These are phyloP conservation scores for Drosophila vallismaia DNA, from an alignment of 2,888 invertebrate genomes.

Conservation along the genomic window DNA sequence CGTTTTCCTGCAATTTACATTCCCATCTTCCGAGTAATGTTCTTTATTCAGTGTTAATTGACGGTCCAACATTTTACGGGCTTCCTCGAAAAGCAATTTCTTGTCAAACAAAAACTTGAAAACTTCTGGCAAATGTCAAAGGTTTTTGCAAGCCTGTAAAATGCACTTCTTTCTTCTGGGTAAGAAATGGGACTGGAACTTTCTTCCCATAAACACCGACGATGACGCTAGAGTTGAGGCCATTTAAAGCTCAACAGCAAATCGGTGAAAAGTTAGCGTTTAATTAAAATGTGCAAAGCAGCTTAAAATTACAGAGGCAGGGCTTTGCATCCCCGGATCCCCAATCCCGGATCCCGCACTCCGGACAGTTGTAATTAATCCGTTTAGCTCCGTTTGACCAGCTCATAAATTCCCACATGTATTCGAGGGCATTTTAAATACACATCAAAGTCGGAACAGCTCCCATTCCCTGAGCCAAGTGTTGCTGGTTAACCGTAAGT, in stretches of 20 bases:
- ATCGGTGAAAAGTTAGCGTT: conserved; percentile 34
- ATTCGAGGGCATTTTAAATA: conserved; percentile 58
- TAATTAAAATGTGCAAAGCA: conserved; percentile 69
- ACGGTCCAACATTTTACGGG: conserved; percentile 19
- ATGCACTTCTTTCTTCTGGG: conserved; percentile 49
- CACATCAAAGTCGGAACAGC: conserved; percentile 66
- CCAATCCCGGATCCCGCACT: neutral
- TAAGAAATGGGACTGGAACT: conserved; percentile 20
- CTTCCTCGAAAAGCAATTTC: conserved; percentile 54
- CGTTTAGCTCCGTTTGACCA: conserved; percentile 61
- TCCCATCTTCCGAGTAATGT: conserved; percentile 10
- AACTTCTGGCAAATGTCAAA: conserved; percentile 59
- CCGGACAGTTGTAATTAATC: conserved; percentile 66
- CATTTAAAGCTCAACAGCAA: conserved; percentile 26
- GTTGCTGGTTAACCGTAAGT: conserved; percentile 81
- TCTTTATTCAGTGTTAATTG: conserved; percentile 42
- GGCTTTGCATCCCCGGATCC: conserved; percentile 16
- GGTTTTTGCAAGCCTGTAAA: conserved; percentile 60
- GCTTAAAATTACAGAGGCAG: conserved; percentile 50
- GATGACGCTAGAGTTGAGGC: conserved; percentile 17
- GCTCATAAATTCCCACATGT: conserved; percentile 79
- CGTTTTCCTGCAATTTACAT: conserved; percentile 2
- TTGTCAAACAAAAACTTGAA: conserved; percentile 37
- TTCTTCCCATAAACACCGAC: neutral
- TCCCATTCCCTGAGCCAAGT: conserved; percentile 52